Base-by-base conservation (phyloP, 2,888 invertebrate genomes). In the Temnothorax ravouxi region DNA sequence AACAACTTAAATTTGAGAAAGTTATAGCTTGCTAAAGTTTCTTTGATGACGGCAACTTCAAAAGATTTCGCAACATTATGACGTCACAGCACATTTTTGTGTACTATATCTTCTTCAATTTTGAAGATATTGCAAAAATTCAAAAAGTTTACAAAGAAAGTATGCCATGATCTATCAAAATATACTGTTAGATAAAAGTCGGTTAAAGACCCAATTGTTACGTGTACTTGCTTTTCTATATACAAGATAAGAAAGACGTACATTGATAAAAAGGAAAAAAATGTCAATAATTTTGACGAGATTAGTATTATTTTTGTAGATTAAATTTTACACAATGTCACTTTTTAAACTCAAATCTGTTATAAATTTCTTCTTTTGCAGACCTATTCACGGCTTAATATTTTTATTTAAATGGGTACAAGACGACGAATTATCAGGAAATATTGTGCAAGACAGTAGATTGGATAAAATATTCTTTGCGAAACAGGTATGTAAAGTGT, bases 311-410 rank as follows among this genome's bases (percentile, higher is more conserved):
- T 38, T 9, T 34, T 64, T 50, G 3, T 74, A 61, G 9, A n/a
- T 41, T 52, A 15, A 41, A 0, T 34, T 77, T 77, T 69, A 44
- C 18, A 4, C 38, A 41, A 11, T 29, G 5, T 44, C 0, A 47
- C 18, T 75, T 61, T 29, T 52, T 25, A 21, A 59, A 29, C 5
- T 38, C 1, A 6, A 18, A 1, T 69, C 1, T 52, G 34, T 15
- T 72, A 72, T n/a, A 38, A 52, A 69, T 72, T 25, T 1, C 54
- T 38, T 86, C 83, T 79, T 11, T 95, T 95, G 64, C 94, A 99
- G 98, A 93, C 99, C 99, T 0, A 97, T 99, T n/a, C 99, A 99
- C 95, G 99, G 99, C 41, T 96, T 99, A 76, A 99, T 99, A 95
- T 99, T 99, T 94, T 95, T 99, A 79, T 99, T 99, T 95, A 99